phyloP scores from a whole-genome alignment of 2,113 vertebrate species.

The Microtus ochrogaster region DNA sequence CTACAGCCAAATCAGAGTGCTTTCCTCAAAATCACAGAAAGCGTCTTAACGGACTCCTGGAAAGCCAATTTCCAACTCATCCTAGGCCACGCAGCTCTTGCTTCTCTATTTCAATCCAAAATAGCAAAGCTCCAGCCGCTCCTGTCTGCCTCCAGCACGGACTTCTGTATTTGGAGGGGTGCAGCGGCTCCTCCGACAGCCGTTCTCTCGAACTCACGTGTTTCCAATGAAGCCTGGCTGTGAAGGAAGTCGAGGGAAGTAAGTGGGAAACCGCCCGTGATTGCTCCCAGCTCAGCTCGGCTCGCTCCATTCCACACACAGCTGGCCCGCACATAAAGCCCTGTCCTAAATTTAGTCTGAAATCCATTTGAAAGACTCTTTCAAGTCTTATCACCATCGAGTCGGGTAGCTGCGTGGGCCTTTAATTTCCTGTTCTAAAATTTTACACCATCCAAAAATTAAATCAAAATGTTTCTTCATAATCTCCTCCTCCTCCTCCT shows the following conservation, averaged over 20 bases:
- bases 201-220: constrained; percentile 65
- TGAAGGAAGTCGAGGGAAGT: constrained; percentile 33
- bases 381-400: constrained; percentile 62
- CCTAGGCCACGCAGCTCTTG: constrained; percentile 11
- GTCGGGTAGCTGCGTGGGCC: constrained; percentile 21
- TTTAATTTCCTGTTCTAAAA: constrained; percentile 61
- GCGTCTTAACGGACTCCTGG: neutral
- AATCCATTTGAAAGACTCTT: constrained; percentile 55
- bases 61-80: constrained; percentile 29
- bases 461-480: constrained; percentile 58
- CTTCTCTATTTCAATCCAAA: constrained; percentile 10
- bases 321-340: constrained; percentile 58
- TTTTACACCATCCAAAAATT: constrained; percentile 63
- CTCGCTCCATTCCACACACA: constrained; percentile 47
- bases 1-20: neutral
- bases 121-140: neutral
- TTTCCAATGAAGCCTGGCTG: constrained; percentile 62
- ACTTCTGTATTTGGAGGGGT: constrained; percentile 59
- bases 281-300: neutral
- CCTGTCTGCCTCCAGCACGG: constrained; percentile 34
- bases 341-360: constrained; percentile 52
- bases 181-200: constrained; percentile 46
- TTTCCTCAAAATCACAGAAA: neutral
- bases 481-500: neutral
- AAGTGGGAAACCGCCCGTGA: neutral